Evolutionary conservation across 2,797 vertebrate genomes (phyloP), one percentile per base, ranked within the genome.

Genomic region (Epinephelus malabaricus): DNA sequence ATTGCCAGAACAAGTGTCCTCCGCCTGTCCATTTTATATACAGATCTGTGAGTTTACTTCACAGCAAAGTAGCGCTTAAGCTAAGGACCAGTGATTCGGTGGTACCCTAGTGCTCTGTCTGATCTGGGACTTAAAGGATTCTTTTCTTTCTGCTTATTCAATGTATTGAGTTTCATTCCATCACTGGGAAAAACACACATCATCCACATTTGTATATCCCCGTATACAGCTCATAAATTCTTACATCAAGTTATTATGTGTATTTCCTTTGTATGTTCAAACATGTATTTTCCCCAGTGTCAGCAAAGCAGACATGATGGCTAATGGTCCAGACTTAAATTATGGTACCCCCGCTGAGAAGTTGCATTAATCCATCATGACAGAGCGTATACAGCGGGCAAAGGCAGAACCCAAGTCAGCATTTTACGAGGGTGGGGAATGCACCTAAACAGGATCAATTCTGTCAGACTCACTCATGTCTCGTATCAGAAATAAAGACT

Each of bases 351-450:
- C 72, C 67, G 63, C 0, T 56, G 21, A 78, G 17, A 76, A 27
- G 60, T 23, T 58, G 61, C 40, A 78, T 76, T 85, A 74, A 89
- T 86, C 56, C 30, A 3, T 65, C 54, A 30, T 78, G 80, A 73
- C 82, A 66, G 76, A 34, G 18, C 68, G 25, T 14, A 63, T 45
- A 45, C 12, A 62, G 45, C 43, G 5, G 6, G 25, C 6, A 30
- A 49, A 64, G 43, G 18, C 34, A 66, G 55, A 43, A 25, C 15
- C 21, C 13, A 46, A 46, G 71, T 79, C 87, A 86, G 83, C 87
- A 70, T 25, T 77, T 82, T 60, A 12, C 23, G 18, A 54, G 58
- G 14, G 51, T 21, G 65, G 21, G 34, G 54, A 23, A 85, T 69
- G 45, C 43, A 61, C 23, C 47, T 45, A 19, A 65, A 56, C 19